Conservation (phyloP, 1,140 invertebrate genomes). For the Campoletis sonorensis region DNA sequence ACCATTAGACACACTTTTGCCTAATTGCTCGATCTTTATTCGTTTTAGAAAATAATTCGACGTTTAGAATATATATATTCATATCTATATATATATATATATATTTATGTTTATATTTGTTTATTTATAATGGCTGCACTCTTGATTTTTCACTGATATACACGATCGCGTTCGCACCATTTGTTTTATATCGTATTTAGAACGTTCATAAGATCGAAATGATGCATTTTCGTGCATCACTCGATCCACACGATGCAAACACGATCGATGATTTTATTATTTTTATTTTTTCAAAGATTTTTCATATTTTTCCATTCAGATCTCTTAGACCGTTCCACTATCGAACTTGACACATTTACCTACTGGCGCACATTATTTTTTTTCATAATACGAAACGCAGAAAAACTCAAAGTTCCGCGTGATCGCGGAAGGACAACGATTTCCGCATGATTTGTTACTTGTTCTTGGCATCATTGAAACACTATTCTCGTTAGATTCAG, state of each 20-base stretch:
- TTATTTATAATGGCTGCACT: constrained; percentile 47
- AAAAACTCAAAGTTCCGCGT: no score
- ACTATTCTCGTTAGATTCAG: no score
- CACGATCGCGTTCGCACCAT: constrained; percentile 3
- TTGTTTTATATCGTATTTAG: not conserved
- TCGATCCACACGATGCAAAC: no score
- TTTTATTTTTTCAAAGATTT: no score
- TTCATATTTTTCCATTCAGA: not conserved
- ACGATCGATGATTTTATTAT: no score
- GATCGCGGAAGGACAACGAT: not conserved
- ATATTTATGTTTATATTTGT: constrained; percentile 42
- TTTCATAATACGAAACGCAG: no score
- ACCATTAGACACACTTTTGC: not conserved
- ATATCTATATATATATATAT: constrained; percentile 37
- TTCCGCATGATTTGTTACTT: not conserved
- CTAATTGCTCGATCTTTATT: not conserved
- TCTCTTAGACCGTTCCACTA: constrained; percentile 36
- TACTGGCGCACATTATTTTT: no score
- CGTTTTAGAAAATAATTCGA: constrained; percentile 64
- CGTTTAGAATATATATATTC: constrained; percentile 55
- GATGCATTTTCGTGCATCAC: not conserved
- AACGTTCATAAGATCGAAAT: not conserved
- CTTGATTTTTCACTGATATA: constrained; percentile 32
- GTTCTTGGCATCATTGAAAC: no score
- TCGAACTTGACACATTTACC: constrained; percentile 34